phyloP scores from a whole-genome alignment of 2,797 vertebrate species.

The Argentina silus region DNA sequence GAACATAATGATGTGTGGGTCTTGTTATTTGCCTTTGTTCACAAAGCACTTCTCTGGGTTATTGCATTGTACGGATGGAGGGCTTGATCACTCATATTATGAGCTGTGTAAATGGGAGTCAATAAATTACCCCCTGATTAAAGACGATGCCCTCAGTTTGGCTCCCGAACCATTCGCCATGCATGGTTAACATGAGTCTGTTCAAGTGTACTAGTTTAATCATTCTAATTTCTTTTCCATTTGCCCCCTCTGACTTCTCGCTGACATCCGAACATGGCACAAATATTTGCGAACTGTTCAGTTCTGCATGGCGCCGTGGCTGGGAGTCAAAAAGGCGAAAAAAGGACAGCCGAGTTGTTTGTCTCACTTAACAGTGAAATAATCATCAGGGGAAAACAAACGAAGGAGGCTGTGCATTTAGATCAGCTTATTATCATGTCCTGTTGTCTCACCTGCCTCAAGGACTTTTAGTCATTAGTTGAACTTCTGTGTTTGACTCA shows the following conservation, averaged over 20 bases:
- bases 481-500: constrained; percentile 2
- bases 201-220: constrained; percentile 67
- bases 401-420: constrained; percentile 33
- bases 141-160: constrained; percentile 75
- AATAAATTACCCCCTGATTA: constrained; percentile 79
- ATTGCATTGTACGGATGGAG: constrained; percentile 77
- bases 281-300: constrained; percentile 13
- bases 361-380: constrained; percentile 28
- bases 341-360: constrained; percentile 13
- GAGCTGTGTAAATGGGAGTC: constrained; percentile 74
- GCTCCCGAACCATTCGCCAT: constrained; percentile 66
- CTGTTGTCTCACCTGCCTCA: constrained; percentile 11
- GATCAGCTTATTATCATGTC: constrained; percentile 31
- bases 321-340: constrained; percentile 5
- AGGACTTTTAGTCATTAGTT: constrained; percentile 16
- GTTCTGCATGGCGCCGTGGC: not conserved
- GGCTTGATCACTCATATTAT: constrained; percentile 78
- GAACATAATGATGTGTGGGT: constrained; percentile 72
- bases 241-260: constrained; percentile 38
- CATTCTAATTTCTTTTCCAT: constrained; percentile 60
- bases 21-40: constrained; percentile 79
- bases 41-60: constrained; percentile 76
- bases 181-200: constrained; percentile 67
- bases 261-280: constrained; percentile 38
- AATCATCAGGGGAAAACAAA: constrained; percentile 32